Base-by-base conservation (phyloP, 1,140 invertebrate species). In the Drosophila carrolli region DNA sequence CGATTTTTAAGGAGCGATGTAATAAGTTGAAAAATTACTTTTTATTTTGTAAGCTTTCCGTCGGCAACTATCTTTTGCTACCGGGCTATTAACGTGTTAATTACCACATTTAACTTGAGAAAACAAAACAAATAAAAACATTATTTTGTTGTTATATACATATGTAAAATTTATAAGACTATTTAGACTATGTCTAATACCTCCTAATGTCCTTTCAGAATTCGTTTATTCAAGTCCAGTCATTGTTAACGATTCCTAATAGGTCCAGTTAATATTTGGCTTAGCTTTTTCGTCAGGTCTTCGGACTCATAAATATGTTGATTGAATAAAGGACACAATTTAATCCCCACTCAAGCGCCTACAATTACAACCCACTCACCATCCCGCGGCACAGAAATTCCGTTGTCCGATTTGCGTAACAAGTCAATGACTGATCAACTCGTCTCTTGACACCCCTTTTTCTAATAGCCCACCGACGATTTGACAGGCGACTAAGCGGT, bases 391-490 rank as follows among this genome's bases (percentile, higher is more conserved):
- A 23, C 16, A 27, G 38, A 44, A 54, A 68, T 72, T 68, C 75
- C 86, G 81, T 82, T 86, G 78, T 86, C 59, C 66, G 75, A 86
- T 86, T 86, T 88, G 60, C 76, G 84, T 77, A 86, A 88, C 82
- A 88, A 83, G 79, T 88, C 84, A 89, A 77, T 86, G 75, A 78
- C 65, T 78, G 65, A 63, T 62, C 40, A 40, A 32, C 50, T 40
- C 9, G 53, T 38, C 38, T 53, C 51, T 37, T 55, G 51, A 67
- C 51, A 74, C 54, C 67, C 57, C 66, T 53, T 83, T 84, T 55
- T 88, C 79, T 83, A 88, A 88, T 88, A 78, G 62, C 72, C 70
- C 75, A 75, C 70, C 71, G 75, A 62, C 72, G 73, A 83, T 74
- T 78, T 89, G 75, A 82, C 80, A 84, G 70, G 80, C 84, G 71